Evolutionary conservation across 2,888 invertebrate genomes (phyloP), one percentile per base, ranked within the genome.

Genomic region (Apamea epomidion): DNA sequence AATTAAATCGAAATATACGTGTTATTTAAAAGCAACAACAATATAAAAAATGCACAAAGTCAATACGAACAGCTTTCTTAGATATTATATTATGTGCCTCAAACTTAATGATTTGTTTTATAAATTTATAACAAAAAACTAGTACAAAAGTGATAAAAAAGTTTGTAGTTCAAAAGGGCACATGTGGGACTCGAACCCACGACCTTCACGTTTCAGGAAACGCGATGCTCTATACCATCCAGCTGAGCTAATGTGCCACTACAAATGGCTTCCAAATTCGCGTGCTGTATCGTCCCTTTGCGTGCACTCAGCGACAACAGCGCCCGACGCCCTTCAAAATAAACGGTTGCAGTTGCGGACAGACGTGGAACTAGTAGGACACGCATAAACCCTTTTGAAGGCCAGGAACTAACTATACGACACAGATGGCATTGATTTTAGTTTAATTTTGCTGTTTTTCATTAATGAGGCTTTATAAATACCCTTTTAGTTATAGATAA

Each of bases 161-260:
- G 45, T 45, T 45, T 45, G 42, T 8, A 10, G 42, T 42, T 10
- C 42, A 71, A 62, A 42, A 42, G 42, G 74, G 68, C 82, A 69
- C 58, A 81, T 80, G 81, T 74, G 80, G 80, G 81, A 80, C 81
- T 81, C 67, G 81, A 81, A 80, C 81, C 42, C 42, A 42, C 42
- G 42, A 42, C 42, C 42, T 42, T 42, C 42, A 42, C 42, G 42
- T 42, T 42, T 74, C 6, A 21, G 77, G 54, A 32, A 69, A 68
- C 62, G 68, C n/a, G 81, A 80, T 80, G 81, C 81, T 80, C 74
- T 81, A 29, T 42, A 12, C 70, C 78, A 80, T 32, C 80, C 80
- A 79, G 37, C 80, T 80, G 72, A 79, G 79, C 58, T 60, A 60
- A 60, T 12, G 58, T n/a, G 58, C 58, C 58, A n/a, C 58, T 60